A percentile compares a stretch with the other conserved stretches of the same genome.
Conservation (phyloP, 2,888 invertebrate species). For the Hetaerina titia region DNA sequence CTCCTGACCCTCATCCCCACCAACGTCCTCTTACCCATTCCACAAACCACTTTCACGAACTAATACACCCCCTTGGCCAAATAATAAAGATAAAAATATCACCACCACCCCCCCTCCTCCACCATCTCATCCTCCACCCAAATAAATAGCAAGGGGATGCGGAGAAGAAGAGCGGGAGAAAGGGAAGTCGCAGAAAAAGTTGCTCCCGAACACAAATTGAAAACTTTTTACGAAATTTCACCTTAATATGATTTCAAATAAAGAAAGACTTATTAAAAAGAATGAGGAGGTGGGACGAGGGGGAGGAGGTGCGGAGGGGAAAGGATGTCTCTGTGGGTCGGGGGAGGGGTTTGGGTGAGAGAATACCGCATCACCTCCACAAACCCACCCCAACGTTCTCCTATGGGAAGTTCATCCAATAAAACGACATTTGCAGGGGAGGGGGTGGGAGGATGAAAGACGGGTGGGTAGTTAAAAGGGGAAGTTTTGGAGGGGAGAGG, state of each 20-base stretch:
- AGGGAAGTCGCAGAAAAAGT: not conserved
- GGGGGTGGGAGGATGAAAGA: not conserved
- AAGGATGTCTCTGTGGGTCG: not conserved
- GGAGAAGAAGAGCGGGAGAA: not conserved
- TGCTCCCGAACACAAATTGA: conserved; percentile 2
- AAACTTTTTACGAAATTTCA: not conserved
- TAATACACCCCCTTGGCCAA: not conserved
- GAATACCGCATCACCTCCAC: not conserved
- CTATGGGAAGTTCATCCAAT: not conserved
- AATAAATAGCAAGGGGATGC: not conserved
- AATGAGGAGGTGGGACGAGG: not conserved
- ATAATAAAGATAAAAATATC: not conserved
- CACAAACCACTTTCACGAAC: not conserved
- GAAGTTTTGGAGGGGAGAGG: not conserved
- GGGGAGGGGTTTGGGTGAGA: not conserved
- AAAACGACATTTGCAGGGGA: not conserved
- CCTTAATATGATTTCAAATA: conserved; percentile 33
- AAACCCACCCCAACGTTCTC: not conserved
- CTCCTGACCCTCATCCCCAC: not conserved
- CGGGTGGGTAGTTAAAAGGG: not conserved
- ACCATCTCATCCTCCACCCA: too few species aligned
- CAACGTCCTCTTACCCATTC: not conserved
- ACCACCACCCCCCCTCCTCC: not conserved
- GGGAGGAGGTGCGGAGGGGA: conserved; percentile 5
- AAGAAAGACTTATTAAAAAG: conserved; percentile 21